Conservation (phyloP, 2,888 invertebrate genomes). For the Idaea biselata region DNA sequence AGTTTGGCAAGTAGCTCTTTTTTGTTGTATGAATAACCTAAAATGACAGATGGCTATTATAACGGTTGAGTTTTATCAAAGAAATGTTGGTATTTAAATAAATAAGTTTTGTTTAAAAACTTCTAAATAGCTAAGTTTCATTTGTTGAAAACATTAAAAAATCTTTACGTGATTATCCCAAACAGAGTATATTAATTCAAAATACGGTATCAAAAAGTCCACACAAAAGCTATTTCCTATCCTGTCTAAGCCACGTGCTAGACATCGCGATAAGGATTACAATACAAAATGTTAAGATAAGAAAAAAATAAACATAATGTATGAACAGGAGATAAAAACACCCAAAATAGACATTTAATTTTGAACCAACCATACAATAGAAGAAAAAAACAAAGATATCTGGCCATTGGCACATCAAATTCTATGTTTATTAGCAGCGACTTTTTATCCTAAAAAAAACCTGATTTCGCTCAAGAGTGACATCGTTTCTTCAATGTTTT, state of each 20-base stretch:
- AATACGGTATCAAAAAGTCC: slow-evolving; percentile 26
- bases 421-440: no score
- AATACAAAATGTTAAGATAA: slow-evolving; percentile 34
- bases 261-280: slow-evolving; percentile 30
- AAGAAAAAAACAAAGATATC: not conserved
- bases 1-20: no score
- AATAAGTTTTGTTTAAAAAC: no score
- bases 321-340: slow-evolving; percentile 32
- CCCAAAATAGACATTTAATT: slow-evolving; percentile 25
- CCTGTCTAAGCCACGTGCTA: slow-evolving; percentile 50
- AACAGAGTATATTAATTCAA: not conserved
- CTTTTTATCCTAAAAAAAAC: no score
- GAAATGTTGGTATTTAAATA: no score
- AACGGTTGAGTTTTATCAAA: no score
- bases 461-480: no score
- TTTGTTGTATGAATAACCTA: no score
- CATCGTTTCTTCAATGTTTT: slow-evolving; percentile 5
- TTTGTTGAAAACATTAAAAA: no score
- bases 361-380: slow-evolving; percentile 8
- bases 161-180: not conserved
- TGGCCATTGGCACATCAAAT: not conserved
- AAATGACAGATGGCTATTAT: no score
- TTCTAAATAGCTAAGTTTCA: no score
- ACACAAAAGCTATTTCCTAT: slow-evolving; percentile 33
- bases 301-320: slow-evolving; percentile 28